A percentile compares a stretch with the other conserved stretches of the same genome.
Conservation (phyloP, 2,797 vertebrate species). For the Alosa sapidissima region DNA sequence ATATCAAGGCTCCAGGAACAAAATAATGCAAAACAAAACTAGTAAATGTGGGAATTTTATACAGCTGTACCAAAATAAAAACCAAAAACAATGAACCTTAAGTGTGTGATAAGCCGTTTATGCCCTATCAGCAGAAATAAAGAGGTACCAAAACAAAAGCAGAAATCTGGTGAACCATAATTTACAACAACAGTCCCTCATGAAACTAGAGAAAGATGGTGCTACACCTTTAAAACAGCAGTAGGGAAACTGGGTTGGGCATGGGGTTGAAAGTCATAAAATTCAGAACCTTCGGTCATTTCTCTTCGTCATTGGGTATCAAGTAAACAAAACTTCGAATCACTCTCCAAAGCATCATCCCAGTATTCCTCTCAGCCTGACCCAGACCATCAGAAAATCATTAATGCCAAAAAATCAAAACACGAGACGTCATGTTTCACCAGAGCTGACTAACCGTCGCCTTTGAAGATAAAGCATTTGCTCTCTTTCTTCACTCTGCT, state of each 20-base stretch:
- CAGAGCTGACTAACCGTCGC: neutral
- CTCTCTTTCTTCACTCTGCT: constrained; percentile 12
- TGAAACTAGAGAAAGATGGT: constrained; percentile 51
- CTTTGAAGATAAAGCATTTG: neutral
- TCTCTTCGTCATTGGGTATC: neutral
- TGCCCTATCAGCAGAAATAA: constrained; percentile 60
- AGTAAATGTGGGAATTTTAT: constrained; percentile 57
- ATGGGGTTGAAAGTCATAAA: constrained; percentile 36
- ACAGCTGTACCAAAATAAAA: constrained; percentile 65
- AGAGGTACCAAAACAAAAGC: constrained; percentile 53
- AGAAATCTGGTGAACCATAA: constrained; percentile 53
- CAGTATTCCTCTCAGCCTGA: neutral
- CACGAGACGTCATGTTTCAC: constrained; percentile 13
- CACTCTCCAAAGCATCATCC: neutral
- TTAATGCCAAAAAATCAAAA: constrained; percentile 20
- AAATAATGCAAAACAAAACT: constrained; percentile 58
- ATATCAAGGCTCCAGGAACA: constrained; percentile 68
- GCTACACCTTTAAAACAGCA: constrained; percentile 48
- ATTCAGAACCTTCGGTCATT: neutral
- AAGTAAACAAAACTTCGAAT: constrained; percentile 2
- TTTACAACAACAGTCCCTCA: constrained; percentile 64
- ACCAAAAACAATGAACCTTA: constrained; percentile 46
- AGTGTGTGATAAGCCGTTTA: constrained; percentile 62
- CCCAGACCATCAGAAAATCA: constrained; percentile 24
- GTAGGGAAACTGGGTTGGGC: constrained; percentile 33